phyloP scores from a whole-genome alignment of 2,797 vertebrate species.

The Acanthiza pusilla region DNA sequence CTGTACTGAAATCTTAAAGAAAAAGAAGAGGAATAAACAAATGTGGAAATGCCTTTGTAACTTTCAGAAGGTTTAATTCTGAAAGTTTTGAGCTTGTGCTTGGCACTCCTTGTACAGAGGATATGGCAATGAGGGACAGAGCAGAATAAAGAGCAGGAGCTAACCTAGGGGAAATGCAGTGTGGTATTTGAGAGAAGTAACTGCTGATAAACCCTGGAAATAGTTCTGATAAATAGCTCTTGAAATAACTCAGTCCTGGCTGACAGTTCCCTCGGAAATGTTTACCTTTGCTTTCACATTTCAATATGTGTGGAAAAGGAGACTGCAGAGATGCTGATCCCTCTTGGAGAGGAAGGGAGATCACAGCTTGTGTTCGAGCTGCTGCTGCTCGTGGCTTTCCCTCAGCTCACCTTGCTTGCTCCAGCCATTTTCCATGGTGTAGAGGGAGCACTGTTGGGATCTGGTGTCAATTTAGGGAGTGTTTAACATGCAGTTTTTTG shows the following conservation, averaged over 20 bases:
- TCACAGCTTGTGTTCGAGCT: not conserved
- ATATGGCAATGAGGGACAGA: not conserved
- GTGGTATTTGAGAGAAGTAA: not conserved
- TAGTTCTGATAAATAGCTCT: constrained; percentile 2
- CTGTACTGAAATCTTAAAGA: not conserved
- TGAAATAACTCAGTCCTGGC: not conserved
- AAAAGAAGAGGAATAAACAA: not conserved
- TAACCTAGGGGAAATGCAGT: not conserved
- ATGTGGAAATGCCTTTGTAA: not conserved
- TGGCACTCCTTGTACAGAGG: not conserved
- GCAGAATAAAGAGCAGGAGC: not conserved
- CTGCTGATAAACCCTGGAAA: not conserved
- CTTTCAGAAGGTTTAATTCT: not conserved
- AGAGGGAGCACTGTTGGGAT: not conserved
- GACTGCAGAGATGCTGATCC: not conserved
- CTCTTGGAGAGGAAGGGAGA: not conserved
- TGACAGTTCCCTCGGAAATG: constrained; percentile 10
- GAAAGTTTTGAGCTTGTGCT: not conserved
- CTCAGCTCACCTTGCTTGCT: not conserved
- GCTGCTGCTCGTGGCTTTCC: not conserved
- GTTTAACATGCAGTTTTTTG: not conserved
- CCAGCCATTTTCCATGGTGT: not conserved
- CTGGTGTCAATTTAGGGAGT: not conserved
- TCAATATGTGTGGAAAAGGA: constrained; percentile 11
- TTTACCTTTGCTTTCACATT: constrained; percentile 33